Conservation (phyloP, 2,888 invertebrate genomes). For the Papilio protenor region DNA sequence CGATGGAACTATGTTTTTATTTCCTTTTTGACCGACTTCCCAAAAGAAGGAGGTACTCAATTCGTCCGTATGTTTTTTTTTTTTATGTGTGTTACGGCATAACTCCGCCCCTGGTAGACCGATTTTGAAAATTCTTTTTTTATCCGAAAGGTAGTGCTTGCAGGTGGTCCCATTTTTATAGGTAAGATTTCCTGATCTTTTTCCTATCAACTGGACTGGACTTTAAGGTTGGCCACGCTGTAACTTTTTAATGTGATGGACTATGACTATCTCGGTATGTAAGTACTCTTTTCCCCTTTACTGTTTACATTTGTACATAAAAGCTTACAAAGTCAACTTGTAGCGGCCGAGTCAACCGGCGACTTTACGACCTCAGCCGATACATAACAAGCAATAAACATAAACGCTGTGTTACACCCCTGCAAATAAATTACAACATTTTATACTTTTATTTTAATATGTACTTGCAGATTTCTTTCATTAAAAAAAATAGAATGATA, state of each 20-base stretch:
- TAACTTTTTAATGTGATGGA: not conserved
- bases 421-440: slow-evolving; percentile 5
- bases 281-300: not conserved
- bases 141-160: too few species aligned
- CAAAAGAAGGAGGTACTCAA: too few species aligned
- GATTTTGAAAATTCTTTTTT: too few species aligned
- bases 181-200: too few species aligned
- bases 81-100: too few species aligned
- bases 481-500: not conserved
- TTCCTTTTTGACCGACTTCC: too few species aligned
- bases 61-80: too few species aligned
- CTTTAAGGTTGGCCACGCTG: too few species aligned
- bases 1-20: too few species aligned
- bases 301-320: not conserved
- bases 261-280: not conserved
- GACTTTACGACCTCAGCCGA: slow-evolving; percentile 20
- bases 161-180: too few species aligned
- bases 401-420: slow-evolving; percentile 5
- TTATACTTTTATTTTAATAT: slow-evolving; percentile 15
- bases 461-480: not conserved
- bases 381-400: slow-evolving; percentile 25
- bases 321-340: slow-evolving; percentile 19
- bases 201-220: too few species aligned
- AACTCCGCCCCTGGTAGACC: too few species aligned
- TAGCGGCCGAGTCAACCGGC: not conserved